phyloP scores from a whole-genome alignment of 2,888 invertebrate genomes.

The Amblyteles armatorius region DNA sequence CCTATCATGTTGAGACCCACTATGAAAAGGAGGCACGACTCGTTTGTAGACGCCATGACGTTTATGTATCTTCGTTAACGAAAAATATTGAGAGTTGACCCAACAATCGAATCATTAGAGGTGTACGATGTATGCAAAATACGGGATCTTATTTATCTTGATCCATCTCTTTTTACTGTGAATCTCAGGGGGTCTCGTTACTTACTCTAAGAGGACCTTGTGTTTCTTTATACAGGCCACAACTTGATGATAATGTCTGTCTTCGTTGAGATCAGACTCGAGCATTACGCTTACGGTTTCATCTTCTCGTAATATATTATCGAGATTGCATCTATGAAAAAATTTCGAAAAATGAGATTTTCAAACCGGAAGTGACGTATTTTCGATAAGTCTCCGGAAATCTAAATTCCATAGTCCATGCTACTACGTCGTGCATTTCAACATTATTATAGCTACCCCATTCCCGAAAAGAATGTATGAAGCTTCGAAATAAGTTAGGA shows the following conservation, averaged over 20 bases:
- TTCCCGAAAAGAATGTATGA: no score
- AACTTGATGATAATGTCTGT: slow-evolving; percentile 4
- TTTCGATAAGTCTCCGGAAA: no score
- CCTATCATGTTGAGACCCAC: background rate
- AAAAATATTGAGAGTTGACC: background rate
- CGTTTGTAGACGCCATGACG: background rate
- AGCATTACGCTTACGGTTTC: background rate
- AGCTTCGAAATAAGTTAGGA: no score
- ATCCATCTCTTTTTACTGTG: no score
- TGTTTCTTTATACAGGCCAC: slow-evolving; percentile 21
- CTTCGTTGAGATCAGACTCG: background rate
- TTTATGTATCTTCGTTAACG: background rate
- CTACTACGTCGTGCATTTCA: no score
- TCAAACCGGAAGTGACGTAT: background rate
- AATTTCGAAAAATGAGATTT: background rate
- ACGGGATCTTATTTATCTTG: no score
- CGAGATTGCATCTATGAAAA: background rate
- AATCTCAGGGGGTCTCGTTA: background rate
- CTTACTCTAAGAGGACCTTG: slow-evolving; percentile 3
- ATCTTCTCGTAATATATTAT: background rate
- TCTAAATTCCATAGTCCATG: no score
- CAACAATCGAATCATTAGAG: no score
- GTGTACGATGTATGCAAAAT: no score
- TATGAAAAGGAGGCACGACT: background rate
- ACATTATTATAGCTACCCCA: no score